Evolutionary conservation across 1,140 invertebrate species (phyloP), one percentile per base, ranked within the genome.

Genomic region (Lethrus apterus): DNA sequence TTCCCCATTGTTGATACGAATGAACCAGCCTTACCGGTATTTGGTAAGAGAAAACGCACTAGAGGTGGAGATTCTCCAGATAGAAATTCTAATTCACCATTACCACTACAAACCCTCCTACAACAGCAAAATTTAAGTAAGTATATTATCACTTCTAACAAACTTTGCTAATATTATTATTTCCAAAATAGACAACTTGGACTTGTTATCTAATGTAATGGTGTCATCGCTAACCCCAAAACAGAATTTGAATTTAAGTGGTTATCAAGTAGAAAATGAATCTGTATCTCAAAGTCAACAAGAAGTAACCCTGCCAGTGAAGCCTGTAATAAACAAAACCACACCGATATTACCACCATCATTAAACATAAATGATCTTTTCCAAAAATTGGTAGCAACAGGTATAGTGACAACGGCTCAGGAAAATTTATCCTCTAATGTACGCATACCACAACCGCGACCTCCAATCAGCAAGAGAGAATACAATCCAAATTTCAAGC

Each of bases 321-420:
- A 2, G 18, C 11, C 70, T 58, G 0, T 19, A 67, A 18, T 60
- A 64, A 48, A 10, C 38, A 30, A 33, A 43, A 59, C 11, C 54
- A 47, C 66, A 59, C 43, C 48, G 9, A 10, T 43, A 2, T 31
- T 48, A 42, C 66, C 14, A 47, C 18, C 56, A 2, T 10, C 32
- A 14, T 13, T 89, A 0, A 85, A 91, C 61, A 82, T 93, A 20
- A 81, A 78, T 48, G 86, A 90, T 56, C 64, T 94, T 14, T 89
- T 91, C 57, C 80, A 85, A 48, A 89, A 88, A 63, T 65, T 93
- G 0, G 77, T 93, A 0, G 83, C 82, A 0, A 83, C 83, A 15
- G 91, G 90, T n/a, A 84, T 93, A 15, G 80, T 94, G 29, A 76
- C 73, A 1, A 70, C 67, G 48, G 44, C 29, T 29, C 54, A 17